phyloP scores from a whole-genome alignment of 2,888 invertebrate species.

The Lymantria dispar region DNA sequence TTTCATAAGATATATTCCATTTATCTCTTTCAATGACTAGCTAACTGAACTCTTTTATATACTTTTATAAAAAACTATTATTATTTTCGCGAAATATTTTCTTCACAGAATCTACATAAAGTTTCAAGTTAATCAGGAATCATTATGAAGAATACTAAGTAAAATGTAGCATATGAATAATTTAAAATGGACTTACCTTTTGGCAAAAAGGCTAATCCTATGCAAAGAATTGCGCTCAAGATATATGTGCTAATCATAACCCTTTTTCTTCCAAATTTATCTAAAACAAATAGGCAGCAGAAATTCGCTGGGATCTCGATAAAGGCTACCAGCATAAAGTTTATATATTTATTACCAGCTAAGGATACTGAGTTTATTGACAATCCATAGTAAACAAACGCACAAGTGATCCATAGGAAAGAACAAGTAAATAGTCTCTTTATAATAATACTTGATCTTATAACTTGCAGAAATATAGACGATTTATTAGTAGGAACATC shows the following conservation, averaged over 20 bases:
- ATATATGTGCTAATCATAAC: conserved; percentile 84
- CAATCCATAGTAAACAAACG: conserved; percentile 91
- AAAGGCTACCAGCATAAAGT: conserved; percentile 85
- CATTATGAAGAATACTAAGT: not conserved
- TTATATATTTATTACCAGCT: conserved; percentile 88
- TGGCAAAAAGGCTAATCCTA: conserved; percentile 83
- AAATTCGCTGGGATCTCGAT: conserved; percentile 90
- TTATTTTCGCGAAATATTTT: no score
- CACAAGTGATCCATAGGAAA: conserved; percentile 90
- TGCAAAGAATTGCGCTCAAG: conserved; percentile 84
- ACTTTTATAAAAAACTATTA: no score
- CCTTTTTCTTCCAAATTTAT: conserved; percentile 84
- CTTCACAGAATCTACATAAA: no score
- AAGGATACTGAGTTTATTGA: conserved; percentile 89
- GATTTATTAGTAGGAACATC: conserved; percentile 23
- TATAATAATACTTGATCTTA: conserved; percentile 80
- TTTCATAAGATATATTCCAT: no score
- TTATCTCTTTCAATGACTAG: no score
- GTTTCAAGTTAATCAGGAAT: not conserved
- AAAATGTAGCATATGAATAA: not conserved
- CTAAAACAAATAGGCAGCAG: conserved; percentile 83
- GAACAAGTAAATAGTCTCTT: conserved; percentile 85
- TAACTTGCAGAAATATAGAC: conserved; percentile 64
- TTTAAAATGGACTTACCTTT: conserved; percentile 61
- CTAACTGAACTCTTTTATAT: no score